Evolutionary conservation across 2,888 invertebrate species (phyloP).

Genomic region (Drosophila kuntzei): DNA sequence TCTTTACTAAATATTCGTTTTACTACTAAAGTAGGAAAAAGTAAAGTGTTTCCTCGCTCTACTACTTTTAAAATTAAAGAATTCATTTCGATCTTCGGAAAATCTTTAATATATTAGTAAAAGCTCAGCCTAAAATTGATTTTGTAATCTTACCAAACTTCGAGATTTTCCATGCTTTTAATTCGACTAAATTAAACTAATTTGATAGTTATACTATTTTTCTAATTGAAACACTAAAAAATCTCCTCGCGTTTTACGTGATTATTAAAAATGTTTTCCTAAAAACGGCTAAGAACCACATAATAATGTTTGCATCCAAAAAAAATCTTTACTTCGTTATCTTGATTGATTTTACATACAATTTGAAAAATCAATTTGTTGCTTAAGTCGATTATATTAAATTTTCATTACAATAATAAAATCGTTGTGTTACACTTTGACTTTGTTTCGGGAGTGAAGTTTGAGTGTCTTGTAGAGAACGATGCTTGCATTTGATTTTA

Average conservation of each 20-base stretch:
- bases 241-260: too few species aligned
- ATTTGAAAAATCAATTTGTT: not conserved
- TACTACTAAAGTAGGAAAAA: not conserved
- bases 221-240: too few species aligned
- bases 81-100: not conserved
- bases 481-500: conserved; percentile 30
- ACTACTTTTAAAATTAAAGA: not conserved
- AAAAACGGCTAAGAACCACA: not conserved
- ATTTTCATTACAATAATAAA: conserved; percentile 7
- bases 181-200: too few species aligned
- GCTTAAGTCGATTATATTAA: not conserved
- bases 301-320: not conserved
- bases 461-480: conserved; percentile 3
- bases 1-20: not conserved
- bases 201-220: too few species aligned
- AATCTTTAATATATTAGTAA: too few species aligned
- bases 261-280: too few species aligned
- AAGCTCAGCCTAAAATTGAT: not conserved
- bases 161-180: too few species aligned
- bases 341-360: not conserved
- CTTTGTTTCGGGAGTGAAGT: not conserved
- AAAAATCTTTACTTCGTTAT: not conserved
- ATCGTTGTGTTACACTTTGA: conserved; percentile 1
- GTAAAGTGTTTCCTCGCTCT: not conserved
- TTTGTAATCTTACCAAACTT: not conserved